Evolutionary conservation across 2,797 vertebrate genomes (phyloP).

Genomic region (Rhincodon typus): DNA sequence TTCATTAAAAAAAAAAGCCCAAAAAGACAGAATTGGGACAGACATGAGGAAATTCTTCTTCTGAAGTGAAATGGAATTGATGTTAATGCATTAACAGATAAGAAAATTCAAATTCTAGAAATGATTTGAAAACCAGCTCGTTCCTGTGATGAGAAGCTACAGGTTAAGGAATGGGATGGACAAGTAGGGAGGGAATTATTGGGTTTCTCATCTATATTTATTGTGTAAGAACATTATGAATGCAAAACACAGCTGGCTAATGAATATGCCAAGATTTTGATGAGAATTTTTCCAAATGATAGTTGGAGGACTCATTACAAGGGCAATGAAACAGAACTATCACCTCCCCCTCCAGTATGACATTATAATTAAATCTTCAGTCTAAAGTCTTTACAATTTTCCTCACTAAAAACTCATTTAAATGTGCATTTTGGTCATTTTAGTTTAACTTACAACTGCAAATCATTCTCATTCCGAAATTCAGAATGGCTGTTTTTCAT

Average conservation of each 20-base stretch:
- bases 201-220: neutral
- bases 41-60: neutral
- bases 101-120: neutral
- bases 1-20: neutral
- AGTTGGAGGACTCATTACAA: neutral
- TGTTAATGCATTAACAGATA: neutral
- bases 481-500: no score
- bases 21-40: neutral
- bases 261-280: neutral
- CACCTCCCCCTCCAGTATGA: neutral
- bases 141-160: neutral
- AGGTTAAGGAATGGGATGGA: neutral
- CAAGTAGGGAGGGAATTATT: neutral
- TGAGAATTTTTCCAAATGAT: neutral
- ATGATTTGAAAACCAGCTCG: neutral
- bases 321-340: neutral
- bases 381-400: neutral
- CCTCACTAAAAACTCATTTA: neutral
- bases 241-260: no score
- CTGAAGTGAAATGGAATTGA: neutral
- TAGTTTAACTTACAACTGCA: neutral
- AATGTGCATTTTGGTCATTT: neutral
- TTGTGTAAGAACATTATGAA: neutral
- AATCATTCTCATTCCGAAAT: no score
- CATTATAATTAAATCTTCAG: neutral